Conservation (phyloP, 1,140 invertebrate genomes). For the Eurosta solidaginis region DNA sequence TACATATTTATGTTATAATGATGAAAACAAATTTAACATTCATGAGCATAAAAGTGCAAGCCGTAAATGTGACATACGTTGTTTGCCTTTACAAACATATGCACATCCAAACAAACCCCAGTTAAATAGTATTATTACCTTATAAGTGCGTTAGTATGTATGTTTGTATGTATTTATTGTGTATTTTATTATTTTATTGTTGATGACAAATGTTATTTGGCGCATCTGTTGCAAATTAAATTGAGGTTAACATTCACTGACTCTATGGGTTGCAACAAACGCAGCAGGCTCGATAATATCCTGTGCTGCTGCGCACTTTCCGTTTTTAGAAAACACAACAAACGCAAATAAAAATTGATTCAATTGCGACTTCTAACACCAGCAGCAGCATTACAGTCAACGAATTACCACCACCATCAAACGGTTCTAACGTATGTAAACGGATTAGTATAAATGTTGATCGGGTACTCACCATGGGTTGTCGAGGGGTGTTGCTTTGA, state of each 20-base stretch:
- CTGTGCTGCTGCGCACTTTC: background rate
- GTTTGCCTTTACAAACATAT: too few relatives aligned
- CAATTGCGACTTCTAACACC: slow-evolving; percentile 34
- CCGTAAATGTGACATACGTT: background rate
- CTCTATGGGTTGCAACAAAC: slow-evolving; percentile 35
- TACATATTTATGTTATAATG: background rate
- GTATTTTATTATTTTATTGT: background rate
- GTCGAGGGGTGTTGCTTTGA: background rate
- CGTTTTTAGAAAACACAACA: background rate
- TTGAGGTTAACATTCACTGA: slow-evolving; percentile 45
- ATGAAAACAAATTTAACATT: background rate
- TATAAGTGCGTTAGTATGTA: background rate
- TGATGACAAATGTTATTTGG: slow-evolving; percentile 44
- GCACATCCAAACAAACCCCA: background rate
- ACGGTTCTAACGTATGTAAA: slow-evolving; percentile 4
- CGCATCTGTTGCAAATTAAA: slow-evolving; percentile 60
- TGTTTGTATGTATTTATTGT: background rate
- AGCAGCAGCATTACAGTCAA: background rate
- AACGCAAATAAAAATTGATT: background rate
- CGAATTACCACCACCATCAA: background rate
- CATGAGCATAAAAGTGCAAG: background rate
- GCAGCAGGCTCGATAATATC: background rate
- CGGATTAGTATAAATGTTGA: background rate
- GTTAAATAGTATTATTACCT: background rate
- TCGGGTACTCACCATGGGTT: background rate